Percentiles rank a stretch among this genome's conserved stretches.
Conservation (phyloP, 2,797 vertebrate genomes). For the Sebastes trivittatus region DNA sequence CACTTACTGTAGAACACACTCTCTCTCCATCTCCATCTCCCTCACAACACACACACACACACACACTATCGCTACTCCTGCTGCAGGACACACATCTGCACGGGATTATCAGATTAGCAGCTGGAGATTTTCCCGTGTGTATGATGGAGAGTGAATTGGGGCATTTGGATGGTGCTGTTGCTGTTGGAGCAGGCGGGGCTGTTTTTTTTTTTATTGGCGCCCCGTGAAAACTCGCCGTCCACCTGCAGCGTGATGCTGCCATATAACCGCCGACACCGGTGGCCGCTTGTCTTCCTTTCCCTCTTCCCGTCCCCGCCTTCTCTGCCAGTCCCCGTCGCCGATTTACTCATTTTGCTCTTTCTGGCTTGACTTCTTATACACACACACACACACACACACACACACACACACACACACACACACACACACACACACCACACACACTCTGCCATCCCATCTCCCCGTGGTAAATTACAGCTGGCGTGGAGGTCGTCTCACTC, state of each 20-base stretch:
- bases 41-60: not conserved
- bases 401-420: not conserved
- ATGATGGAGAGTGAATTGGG: conserved; percentile 48
- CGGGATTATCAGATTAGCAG: conserved; percentile 84
- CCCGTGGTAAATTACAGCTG: conserved; percentile 64
- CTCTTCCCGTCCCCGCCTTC: not conserved
- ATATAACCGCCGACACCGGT: not conserved
- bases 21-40: not conserved
- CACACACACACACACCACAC: conserved; percentile 17
- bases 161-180: conserved; percentile 38
- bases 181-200: not conserved
- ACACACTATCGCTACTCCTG: conserved; percentile 22
- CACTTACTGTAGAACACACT: conserved; percentile 47
- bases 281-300: not conserved
- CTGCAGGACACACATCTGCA: conserved; percentile 76
- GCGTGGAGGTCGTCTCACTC: conserved; percentile 67
- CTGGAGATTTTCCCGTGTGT: conserved; percentile 64
- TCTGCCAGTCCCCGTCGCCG: not conserved
- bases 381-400: not conserved
- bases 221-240: conserved; percentile 11
- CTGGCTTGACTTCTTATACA: conserved; percentile 21
- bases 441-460: conserved; percentile 30
- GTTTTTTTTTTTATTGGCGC: conserved; percentile 3
- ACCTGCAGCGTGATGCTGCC: not conserved
- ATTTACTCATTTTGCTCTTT: conserved; percentile 26